Conservation (phyloP, 2,113 vertebrate species). For the Oreochromis aureus region DNA sequence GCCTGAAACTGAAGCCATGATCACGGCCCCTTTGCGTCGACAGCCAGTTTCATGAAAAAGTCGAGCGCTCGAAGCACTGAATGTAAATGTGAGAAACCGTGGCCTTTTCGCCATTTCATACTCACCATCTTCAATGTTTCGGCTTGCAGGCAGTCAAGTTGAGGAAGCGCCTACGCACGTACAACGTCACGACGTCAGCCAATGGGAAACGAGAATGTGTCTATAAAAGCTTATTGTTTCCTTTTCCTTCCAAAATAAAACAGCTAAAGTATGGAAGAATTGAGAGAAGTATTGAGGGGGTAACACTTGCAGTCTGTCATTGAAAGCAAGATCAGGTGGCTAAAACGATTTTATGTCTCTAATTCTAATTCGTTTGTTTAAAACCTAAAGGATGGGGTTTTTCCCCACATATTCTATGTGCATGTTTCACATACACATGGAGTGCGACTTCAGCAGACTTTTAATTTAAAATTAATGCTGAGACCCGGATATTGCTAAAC, state of each 20-base stretch:
- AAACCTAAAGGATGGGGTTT: background rate
- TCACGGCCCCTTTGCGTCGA: background rate
- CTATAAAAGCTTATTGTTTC: background rate
- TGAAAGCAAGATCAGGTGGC: background rate
- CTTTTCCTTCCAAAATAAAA: slow-evolving; percentile 38
- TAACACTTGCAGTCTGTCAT: background rate
- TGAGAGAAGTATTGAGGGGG: background rate
- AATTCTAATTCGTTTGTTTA: background rate
- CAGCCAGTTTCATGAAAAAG: too few species aligned
- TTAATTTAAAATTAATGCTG: background rate
- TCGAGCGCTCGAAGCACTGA: background rate
- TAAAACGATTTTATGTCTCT: background rate
- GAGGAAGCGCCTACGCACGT: slow-evolving; percentile 56
- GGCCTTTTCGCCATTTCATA: slow-evolving; percentile 40
- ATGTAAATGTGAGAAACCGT: background rate
- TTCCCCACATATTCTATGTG: background rate
- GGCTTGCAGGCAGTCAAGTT: slow-evolving; percentile 31
- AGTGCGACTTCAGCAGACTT: background rate
- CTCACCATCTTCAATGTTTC: slow-evolving; percentile 72
- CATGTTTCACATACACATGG: background rate
- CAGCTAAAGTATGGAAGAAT: background rate
- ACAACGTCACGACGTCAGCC: slow-evolving; percentile 13
- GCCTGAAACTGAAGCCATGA: background rate
- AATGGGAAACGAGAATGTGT: background rate
- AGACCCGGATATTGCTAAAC: background rate